These are phyloP conservation scores for Deroplatys truncata DNA, from an alignment of 2,888 invertebrate genomes.

Conservation along the genomic window DNA sequence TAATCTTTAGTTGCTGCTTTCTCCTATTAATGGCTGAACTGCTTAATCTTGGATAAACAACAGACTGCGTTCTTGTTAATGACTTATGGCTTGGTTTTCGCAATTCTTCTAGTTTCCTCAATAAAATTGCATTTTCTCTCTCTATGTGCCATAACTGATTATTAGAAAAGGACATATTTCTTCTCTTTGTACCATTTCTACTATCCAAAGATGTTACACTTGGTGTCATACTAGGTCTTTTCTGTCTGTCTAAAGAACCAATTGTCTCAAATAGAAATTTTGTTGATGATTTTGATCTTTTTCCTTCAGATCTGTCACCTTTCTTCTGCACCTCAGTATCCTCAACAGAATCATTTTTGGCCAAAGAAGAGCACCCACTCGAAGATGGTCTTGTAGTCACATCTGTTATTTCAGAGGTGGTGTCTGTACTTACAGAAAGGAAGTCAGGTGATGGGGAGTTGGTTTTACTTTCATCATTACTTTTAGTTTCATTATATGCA, in stretches of 20 bases:
- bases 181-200: conserved; percentile 25
- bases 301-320: conserved; percentile 19
- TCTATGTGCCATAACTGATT: conserved; percentile 46
- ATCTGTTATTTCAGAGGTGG: conserved; percentile 25
- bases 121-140: conserved; percentile 45
- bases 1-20: conserved; percentile 48
- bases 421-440: conserved; percentile 11
- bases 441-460: not conserved
- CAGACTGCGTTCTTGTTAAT: conserved; percentile 23
- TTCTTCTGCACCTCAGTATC: not conserved
- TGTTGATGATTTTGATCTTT: conserved; percentile 10
- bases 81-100: conserved; percentile 35
- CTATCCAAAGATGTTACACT: conserved; percentile 23
- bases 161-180: conserved; percentile 47
- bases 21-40: conserved; percentile 49
- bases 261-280: conserved; percentile 24
- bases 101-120: conserved; percentile 45
- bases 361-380: conserved; percentile 30
- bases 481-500: conserved; percentile 11
- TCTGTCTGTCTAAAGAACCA: conserved; percentile 1
- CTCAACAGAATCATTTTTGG: not conserved
- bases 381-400: conserved; percentile 33
- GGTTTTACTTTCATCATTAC: not conserved
- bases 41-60: conserved; percentile 34
- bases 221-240: conserved; percentile 1